Conservation (phyloP, 2,888 invertebrate genomes). For the Lepas anatifera region DNA sequence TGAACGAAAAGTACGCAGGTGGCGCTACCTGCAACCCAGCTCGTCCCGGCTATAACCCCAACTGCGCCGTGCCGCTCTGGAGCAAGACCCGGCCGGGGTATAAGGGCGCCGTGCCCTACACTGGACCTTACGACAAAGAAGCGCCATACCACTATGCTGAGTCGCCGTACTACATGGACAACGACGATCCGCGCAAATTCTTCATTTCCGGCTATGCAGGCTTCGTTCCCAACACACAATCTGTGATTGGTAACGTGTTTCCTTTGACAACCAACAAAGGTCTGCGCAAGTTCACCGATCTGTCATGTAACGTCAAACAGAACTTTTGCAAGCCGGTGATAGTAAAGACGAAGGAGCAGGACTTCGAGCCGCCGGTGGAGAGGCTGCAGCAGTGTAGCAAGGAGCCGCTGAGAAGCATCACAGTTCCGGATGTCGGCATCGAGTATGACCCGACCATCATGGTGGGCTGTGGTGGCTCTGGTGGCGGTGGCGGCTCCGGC, state of each 20-base stretch:
- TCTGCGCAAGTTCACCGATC: constrained; percentile 59
- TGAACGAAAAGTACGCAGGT: not conserved
- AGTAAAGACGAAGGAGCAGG: constrained; percentile 38
- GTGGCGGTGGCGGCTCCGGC: not conserved
- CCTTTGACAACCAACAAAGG: constrained; percentile 55
- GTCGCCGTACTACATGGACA: constrained; percentile 55
- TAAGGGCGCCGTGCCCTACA: constrained; percentile 47
- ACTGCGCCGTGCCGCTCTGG: not conserved
- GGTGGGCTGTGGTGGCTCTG: not conserved
- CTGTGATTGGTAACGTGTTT: constrained; percentile 49
- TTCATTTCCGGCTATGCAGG: constrained; percentile 50
- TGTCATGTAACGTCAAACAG: constrained; percentile 55
- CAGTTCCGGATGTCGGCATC: not conserved
- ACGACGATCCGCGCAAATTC: constrained; percentile 47
- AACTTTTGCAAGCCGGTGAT: constrained; percentile 55
- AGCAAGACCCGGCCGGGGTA: constrained; percentile 37
- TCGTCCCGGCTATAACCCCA: not conserved
- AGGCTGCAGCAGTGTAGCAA: constrained; percentile 1
- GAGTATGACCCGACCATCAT: not conserved
- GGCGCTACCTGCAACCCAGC: not conserved
- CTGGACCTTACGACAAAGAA: constrained; percentile 47
- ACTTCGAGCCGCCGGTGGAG: constrained; percentile 42
- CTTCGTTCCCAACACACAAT: constrained; percentile 52
- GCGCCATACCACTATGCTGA: constrained; percentile 35
- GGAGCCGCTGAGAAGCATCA: not conserved